These are phyloP conservation scores for Gavialis gangeticus DNA, from an alignment of 2,113 vertebrate species.

Conservation along the genomic window DNA sequence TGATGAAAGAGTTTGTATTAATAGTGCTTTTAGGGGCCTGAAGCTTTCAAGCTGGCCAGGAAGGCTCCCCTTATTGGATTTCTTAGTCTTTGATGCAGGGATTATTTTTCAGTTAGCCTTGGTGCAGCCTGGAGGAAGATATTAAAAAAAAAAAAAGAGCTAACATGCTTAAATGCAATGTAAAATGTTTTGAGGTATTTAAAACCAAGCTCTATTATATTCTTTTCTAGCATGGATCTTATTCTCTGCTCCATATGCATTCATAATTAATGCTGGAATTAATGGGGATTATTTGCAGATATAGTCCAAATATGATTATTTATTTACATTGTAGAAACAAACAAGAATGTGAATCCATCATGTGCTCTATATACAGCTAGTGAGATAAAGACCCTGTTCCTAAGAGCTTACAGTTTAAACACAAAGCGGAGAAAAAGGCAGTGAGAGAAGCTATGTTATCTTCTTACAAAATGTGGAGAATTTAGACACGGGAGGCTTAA, in stretches of 20 bases:
- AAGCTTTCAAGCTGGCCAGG: background rate
- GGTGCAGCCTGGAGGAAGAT: background rate
- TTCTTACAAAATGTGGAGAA: background rate
- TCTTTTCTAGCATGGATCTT: background rate
- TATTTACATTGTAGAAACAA: background rate
- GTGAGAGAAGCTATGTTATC: background rate
- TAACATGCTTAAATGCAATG: background rate
- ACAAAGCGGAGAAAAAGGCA: background rate
- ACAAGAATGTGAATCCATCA: background rate
- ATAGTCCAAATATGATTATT: background rate
- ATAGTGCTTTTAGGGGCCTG: background rate
- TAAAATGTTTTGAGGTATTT: background rate
- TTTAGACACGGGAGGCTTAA: background rate
- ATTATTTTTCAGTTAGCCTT: background rate
- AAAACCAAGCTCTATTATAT: background rate
- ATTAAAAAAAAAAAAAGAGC: accelerated
- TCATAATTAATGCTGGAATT: background rate
- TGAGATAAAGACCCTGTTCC: background rate
- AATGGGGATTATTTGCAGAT: background rate
- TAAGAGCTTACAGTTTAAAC: background rate
- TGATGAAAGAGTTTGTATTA: background rate
- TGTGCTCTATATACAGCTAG: background rate
- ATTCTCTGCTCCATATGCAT: background rate
- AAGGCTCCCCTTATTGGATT: background rate
- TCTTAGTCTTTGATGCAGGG: background rate